Conservation (phyloP, 2,797 vertebrate species). For the Sebastes ruberrimus region DNA sequence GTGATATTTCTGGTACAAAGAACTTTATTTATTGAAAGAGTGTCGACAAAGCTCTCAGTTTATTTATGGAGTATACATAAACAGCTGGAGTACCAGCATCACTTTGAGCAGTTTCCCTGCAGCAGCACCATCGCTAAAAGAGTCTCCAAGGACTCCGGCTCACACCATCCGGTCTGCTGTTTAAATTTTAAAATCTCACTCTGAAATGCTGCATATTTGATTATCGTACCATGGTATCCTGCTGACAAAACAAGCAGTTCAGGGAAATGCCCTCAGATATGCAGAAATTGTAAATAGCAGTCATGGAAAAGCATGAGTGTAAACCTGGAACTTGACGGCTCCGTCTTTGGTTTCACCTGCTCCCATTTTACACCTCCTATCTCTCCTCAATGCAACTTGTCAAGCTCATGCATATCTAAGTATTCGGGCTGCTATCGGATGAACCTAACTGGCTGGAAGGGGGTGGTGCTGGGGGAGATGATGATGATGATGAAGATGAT, state of each 20-base stretch:
- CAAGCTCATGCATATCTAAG: constrained; percentile 87
- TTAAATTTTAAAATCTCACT: constrained; percentile 57
- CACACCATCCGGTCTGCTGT: constrained; percentile 12
- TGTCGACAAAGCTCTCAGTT: constrained; percentile 3
- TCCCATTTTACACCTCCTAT: constrained; percentile 61
- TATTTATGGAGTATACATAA: constrained; percentile 6
- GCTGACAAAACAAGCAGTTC: neutral
- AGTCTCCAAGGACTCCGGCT: neutral
- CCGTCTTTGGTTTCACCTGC: constrained; percentile 66
- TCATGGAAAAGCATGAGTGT: constrained; percentile 26
- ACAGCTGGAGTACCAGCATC: neutral
- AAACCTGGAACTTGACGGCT: constrained; percentile 40
- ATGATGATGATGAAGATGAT: constrained; percentile 44
- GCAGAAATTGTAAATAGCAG: neutral
- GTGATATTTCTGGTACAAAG: neutral
- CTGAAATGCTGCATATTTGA: constrained; percentile 56
- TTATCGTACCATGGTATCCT: neutral
- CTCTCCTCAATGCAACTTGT: constrained; percentile 62
- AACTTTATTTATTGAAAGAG: constrained; percentile 3
- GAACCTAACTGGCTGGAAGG: constrained; percentile 67
- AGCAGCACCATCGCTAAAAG: neutral
- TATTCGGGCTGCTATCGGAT: constrained; percentile 78
- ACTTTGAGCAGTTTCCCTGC: neutral
- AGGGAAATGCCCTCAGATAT: neutral
- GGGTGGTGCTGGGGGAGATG: constrained; percentile 54